Evolutionary conservation across 2,113 vertebrate species (phyloP).

Genomic region (Caretta caretta): DNA sequence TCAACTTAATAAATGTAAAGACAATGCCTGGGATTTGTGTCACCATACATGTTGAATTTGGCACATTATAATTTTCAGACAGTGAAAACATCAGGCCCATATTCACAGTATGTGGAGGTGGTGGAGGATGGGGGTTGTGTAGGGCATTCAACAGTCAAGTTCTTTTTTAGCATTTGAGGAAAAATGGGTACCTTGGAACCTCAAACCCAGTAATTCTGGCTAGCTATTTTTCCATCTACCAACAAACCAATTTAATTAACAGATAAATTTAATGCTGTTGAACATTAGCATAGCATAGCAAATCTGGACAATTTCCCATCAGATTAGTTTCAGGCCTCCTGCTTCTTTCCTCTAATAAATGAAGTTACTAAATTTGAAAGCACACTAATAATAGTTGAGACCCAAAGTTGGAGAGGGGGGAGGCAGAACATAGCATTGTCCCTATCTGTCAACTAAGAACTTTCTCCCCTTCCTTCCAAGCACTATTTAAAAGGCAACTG

Average conservation of each 20-base stretch:
- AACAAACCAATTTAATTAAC: not conserved
- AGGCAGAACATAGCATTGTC: not conserved
- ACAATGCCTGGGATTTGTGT: conserved; percentile 58
- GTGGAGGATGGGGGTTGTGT: fast-evolving
- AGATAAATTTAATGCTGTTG: fast-evolving
- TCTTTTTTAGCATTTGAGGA: not conserved
- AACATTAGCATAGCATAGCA: fast-evolving
- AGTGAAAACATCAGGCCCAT: not conserved
- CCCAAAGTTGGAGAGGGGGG: not conserved
- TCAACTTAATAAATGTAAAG: fast-evolving
- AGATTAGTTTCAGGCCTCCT: not conserved
- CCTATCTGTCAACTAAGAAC: not conserved
- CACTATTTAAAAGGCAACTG: not conserved
- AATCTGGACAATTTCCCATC: not conserved
- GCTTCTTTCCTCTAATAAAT: not conserved
- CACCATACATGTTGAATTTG: not conserved
- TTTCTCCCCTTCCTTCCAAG: not conserved
- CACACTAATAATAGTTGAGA: not conserved
- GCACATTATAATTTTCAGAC: not conserved
- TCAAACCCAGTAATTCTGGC: not conserved
- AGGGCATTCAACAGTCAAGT: not conserved
- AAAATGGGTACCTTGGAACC: not conserved
- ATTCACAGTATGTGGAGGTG: fast-evolving
- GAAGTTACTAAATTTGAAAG: not conserved
- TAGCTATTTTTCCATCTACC: conserved; percentile 41